Evolutionary conservation across 1,140 invertebrate genomes (phyloP).

Genomic region (Bathynomus jamesi): DNA sequence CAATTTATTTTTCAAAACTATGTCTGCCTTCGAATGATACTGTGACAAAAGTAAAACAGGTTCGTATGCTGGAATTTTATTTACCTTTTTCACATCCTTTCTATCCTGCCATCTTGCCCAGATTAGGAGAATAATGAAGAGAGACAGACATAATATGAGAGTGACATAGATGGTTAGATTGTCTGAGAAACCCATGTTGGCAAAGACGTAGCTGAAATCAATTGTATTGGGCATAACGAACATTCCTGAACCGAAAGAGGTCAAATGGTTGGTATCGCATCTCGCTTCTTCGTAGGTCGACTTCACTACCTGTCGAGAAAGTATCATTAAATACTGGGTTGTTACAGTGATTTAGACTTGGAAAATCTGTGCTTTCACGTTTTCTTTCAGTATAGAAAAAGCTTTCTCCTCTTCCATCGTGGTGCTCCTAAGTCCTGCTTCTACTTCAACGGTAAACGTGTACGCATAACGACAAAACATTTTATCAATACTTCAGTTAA

Average conservation of each 20-base stretch:
- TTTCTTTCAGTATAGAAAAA: no score
- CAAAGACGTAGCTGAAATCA: slow-evolving; percentile 51
- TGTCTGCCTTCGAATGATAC: no score
- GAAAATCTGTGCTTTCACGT: no score
- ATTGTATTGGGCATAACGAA: slow-evolving; percentile 50
- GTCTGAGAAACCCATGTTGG: slow-evolving; percentile 46
- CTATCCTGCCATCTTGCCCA: slow-evolving; percentile 47
- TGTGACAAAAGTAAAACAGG: no score
- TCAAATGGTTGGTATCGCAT: slow-evolving; percentile 43
- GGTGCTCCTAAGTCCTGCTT: no score
- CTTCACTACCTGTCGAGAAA: slow-evolving; percentile 1
- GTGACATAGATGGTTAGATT: slow-evolving; percentile 51
- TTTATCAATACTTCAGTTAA: no score
- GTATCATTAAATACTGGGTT: background rate
- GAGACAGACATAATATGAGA: slow-evolving; percentile 44
- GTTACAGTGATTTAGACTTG: no score
- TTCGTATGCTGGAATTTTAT: background rate
- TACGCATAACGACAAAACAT: no score
- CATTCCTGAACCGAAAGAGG: slow-evolving; percentile 50
- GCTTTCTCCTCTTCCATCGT: no score
- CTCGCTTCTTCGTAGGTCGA: background rate
- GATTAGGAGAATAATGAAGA: slow-evolving; percentile 46
- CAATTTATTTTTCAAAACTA: no score
- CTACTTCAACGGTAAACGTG: no score
- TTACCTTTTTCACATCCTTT: slow-evolving; percentile 46